Base-by-base conservation (phyloP, 2,797 vertebrate species). In the Catostomus latipinnis region DNA sequence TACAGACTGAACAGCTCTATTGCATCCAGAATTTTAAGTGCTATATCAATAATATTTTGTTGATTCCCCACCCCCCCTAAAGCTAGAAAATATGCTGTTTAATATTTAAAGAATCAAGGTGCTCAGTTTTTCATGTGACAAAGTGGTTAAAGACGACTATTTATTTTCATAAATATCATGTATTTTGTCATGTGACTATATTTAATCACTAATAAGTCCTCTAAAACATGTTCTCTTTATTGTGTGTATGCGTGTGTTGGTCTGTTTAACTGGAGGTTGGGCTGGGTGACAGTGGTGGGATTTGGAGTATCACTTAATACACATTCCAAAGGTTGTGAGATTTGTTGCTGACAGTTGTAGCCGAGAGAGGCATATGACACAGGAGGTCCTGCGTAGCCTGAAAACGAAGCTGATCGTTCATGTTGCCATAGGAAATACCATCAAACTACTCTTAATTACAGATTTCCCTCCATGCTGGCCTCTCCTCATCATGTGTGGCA, bases 401-500 rank as follows among this genome's bases (percentile, higher is more conserved):
- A 91, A 89, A 90, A 84, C 56, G 11, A 46, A 78, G 77, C 61
- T 86, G 89, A 91, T 93, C 89, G 90, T 69, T 84, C 48, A 76
- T 81, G 87, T 89, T 90, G 86, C 88, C 85, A 85, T 87, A 90
- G 86, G 90, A 91, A 92, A 91, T 89, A 88, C 86, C 87, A 90
- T 84, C 83, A 87, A 88, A 87, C 89, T 89, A 71, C 89, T 89
- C 82, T 88, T 91, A 91, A 93, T 91, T 90, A 89, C 87, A 90
- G 86, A 86, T 84, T 74, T 80, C 79, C 50, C 80, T 88, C 84
- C 86, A 87, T 82, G 71, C 81, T 81, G 86, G 89, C 83, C 86
- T 89, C 90, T 89, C 81, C 89, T 87, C 89, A 83, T 84, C 89
- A 92, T 91, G 92, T 93, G 91, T 92, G 90, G 91, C 82, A 73